Base-by-base conservation (phyloP, 1,140 invertebrate genomes). In the Philotrypesis tridentata region DNA sequence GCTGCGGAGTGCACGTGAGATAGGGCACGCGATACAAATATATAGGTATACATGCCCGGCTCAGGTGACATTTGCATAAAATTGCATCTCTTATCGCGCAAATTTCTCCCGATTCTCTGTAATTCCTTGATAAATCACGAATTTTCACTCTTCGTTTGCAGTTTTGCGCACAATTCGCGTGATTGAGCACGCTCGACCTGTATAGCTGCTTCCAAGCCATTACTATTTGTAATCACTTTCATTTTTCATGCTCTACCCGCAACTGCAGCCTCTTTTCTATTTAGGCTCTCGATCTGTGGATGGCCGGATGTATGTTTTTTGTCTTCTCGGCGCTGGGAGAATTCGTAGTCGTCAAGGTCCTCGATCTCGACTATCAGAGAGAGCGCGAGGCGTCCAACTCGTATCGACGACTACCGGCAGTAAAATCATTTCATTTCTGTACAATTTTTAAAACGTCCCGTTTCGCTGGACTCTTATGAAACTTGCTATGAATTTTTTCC, bases 241-340 rank as follows among this genome's bases (percentile, higher is more conserved):
- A 55, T 55, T n/a, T 55, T 55, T 55, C 17, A 55, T 6, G 7
- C 14, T 7, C 48, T n/a, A 21, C 17, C 17, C 21, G 6, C 7
- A 55, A 55, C 21, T 55, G n/a, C 48, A 21, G 17, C n/a, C 33
- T 37, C 2, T 27, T 55, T 1, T 40, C 0, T 76, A 1, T 60
- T 37, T 84, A 97, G 95, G 95, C 96, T 11, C 90, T 97, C 21
- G 96, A 97, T 89, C 91, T 97, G 1, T 97, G 96, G 96, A 96
- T 97, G 95, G 95, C 96, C 14, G 95, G 95, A 17, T 97, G 97
- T 85, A 96, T 97, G 94, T 93, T 96, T 73, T 97, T 97, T 78
- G 96, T 97, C 4, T 97, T 97, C 87, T 94, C 95, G 1, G 95
- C 96, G 8, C 91, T 97, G 11, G 94, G 95, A 33, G 96, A 97